Conservation (phyloP, 2,113 vertebrate genomes). For the Sisor rabdophorus region DNA sequence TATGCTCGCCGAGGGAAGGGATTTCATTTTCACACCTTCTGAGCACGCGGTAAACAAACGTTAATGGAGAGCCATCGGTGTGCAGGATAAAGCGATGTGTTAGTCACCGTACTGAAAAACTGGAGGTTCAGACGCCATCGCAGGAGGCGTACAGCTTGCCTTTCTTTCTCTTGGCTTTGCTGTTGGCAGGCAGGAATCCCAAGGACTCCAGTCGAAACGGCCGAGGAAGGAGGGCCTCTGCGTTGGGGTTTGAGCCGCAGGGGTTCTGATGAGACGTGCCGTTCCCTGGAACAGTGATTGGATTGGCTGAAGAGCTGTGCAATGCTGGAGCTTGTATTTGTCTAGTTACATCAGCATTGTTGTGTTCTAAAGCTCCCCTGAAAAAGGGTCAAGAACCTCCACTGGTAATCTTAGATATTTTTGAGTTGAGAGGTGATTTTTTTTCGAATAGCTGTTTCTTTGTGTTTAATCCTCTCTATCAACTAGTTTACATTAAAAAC, state of each 20-base stretch:
- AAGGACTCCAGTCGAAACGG: conserved; percentile 83
- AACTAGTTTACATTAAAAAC: too few relatives aligned
- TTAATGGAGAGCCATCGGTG: not conserved
- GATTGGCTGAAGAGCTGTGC: conserved; percentile 53
- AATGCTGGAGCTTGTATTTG: not conserved
- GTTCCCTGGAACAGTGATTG: conserved; percentile 53
- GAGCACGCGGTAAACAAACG: not conserved
- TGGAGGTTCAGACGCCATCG: conserved; percentile 56
- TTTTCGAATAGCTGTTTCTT: too few relatives aligned
- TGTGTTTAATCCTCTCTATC: too few relatives aligned
- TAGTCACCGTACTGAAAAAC: not conserved
- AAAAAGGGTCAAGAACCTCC: too few relatives aligned
- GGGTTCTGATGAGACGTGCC: conserved; percentile 52
- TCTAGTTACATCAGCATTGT: too few relatives aligned
- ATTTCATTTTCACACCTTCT: not conserved
- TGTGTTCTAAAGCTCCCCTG: too few relatives aligned
- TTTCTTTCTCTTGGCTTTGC: conserved; percentile 75
- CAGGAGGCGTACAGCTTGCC: conserved; percentile 61
- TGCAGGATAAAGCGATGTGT: not conserved
- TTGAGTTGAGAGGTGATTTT: too few relatives aligned
- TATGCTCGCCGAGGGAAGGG: not conserved
- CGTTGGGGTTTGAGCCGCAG: conserved; percentile 47
- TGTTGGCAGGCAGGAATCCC: conserved; percentile 51
- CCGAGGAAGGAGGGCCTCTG: conserved; percentile 68
- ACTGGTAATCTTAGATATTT: too few relatives aligned